phyloP scores from a whole-genome alignment of 2,888 invertebrate species.

The Eurytoma adleriae region DNA sequence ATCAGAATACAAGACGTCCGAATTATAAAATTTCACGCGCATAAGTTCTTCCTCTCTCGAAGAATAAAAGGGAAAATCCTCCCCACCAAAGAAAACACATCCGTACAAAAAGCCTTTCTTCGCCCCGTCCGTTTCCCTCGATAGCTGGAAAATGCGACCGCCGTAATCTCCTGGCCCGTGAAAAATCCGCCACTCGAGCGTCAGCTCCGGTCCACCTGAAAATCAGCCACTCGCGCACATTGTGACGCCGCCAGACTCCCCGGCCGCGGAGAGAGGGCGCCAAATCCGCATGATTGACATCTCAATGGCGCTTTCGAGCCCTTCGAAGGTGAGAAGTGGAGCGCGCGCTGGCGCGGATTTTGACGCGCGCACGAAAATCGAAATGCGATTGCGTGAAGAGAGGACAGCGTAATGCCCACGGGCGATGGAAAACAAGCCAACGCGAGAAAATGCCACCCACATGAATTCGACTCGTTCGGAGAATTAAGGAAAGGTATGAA shows the following conservation, averaged over 20 bases:
- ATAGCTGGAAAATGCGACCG: constrained; percentile 12
- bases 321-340: constrained; percentile 68
- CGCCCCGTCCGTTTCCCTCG: constrained; percentile 5
- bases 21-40: neutral
- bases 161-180: neutral
- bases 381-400: constrained; percentile 37
- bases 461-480: neutral
- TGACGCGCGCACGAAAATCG: neutral
- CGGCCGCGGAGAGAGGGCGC: neutral
- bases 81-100: neutral
- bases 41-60: constrained; percentile 1
- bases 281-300: constrained; percentile 68
- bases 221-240: constrained; percentile 13
- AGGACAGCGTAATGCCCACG: neutral
- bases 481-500: constrained; percentile 3
- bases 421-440: neutral
- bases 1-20: no score
- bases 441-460: constrained; percentile 46
- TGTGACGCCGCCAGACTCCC: constrained; percentile 15
- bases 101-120: neutral
- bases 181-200: constrained; percentile 20
- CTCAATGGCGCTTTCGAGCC: constrained; percentile 65
- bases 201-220: neutral
- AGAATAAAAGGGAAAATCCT: constrained; percentile 1
- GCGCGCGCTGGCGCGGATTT: constrained; percentile 59